Base-by-base conservation (phyloP, 2,113 vertebrate genomes). In the Oreotrochilus melanogaster region DNA sequence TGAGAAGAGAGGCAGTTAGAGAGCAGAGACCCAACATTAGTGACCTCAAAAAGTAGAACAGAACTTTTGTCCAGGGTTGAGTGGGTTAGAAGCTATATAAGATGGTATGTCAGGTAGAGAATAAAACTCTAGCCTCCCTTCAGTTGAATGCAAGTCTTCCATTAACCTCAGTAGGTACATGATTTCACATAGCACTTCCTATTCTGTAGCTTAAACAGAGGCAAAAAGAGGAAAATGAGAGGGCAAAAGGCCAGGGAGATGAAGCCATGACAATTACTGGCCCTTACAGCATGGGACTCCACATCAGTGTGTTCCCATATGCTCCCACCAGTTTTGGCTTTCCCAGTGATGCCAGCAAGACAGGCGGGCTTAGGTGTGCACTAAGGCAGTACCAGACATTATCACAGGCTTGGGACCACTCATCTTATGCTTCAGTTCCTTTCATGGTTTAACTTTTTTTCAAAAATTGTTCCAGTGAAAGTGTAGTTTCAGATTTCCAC, bases 271-370 rank as follows among this genome's bases (percentile, higher is more conserved):
- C 56, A 33, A 35, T 9, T 48, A 7, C 10, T 5, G 4, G 15
- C 56, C 5, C 23, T 57, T 25, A 24, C 15, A 18, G 48, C 2
- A 0, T 13, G 35, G 43, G n/a, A 24, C 7, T 50, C 23, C 28
- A 35, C 11, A 7, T 10, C 27, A 11, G 14, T 15, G 3, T 3
- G 15, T 31, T 28, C 7, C 35, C 19, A n/a, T 5, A 50, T 1
- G 2, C 21, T 72, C 69, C 47, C 65, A 54, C 3, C 25, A 71
- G 18, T 22, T 69, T 22, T 69, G 73, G 50, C 50, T 56, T 72
- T 73, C 33, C 67, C n/a, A 48, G 58, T 25, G 18, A n/a, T 31
- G 42, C 57, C 57, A 54, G 57, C 3, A 33, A 71, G 51, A 27
- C 14, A 51, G 12, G 14, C 31, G 48, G 62, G 72, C 67, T 60